phyloP scores from a whole-genome alignment of 2,113 vertebrate genomes.

The Vicugna pacos region DNA sequence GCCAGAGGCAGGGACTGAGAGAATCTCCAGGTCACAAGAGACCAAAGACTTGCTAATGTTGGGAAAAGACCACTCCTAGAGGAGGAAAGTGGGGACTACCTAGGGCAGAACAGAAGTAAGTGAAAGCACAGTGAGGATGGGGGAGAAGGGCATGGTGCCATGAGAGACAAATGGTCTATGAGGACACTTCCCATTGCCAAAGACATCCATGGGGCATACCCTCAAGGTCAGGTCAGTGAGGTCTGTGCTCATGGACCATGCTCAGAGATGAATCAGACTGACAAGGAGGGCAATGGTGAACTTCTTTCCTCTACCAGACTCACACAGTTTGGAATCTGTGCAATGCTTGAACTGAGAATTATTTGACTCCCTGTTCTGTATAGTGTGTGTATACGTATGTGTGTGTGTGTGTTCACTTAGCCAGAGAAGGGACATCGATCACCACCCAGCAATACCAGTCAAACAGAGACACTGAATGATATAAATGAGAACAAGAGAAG shows the following conservation, averaged over 20 bases:
- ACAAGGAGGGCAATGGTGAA: background rate
- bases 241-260: background rate
- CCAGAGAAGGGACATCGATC: background rate
- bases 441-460: background rate
- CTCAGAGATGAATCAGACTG: background rate
- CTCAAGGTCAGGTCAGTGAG: background rate
- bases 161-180: background rate
- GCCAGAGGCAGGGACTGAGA: background rate
- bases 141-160: background rate
- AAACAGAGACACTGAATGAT: background rate
- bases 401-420: background rate
- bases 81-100: background rate
- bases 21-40: background rate
- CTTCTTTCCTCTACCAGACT: background rate
- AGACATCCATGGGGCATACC: background rate
- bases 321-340: background rate
- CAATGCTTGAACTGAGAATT: background rate
- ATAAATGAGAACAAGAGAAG: slow-evolving; percentile 5
- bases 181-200: background rate
- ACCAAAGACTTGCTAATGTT: background rate
- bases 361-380: background rate
- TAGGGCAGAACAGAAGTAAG: background rate
- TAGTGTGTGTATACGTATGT: background rate
- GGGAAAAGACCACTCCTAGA: background rate
- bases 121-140: background rate